These are phyloP conservation scores for Drosophila tropicalis DNA, from an alignment of 1,140 invertebrate species.

Conservation along the genomic window DNA sequence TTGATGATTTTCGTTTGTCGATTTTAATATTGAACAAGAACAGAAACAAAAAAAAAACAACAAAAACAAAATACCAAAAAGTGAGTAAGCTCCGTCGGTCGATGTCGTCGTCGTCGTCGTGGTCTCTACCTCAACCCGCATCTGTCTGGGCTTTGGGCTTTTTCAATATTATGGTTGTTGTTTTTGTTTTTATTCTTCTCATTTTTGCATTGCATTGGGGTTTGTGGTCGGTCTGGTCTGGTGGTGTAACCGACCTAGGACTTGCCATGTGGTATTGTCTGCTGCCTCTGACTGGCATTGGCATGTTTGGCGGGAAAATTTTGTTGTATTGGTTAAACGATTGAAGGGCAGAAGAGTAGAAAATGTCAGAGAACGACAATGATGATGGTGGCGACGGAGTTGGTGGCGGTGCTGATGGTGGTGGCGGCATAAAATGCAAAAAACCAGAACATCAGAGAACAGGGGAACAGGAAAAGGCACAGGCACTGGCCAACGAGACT, in stretches of 20 bases:
- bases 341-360: neutral
- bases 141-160: slow-evolving; percentile 40
- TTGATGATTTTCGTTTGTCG: slow-evolving; percentile 62
- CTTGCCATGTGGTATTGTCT: slow-evolving; percentile 80
- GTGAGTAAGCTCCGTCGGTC: slow-evolving; percentile 20
- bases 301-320: slow-evolving; percentile 72
- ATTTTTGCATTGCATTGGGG: slow-evolving; percentile 25
- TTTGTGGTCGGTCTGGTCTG: slow-evolving; percentile 31
- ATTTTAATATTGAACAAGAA: slow-evolving; percentile 70
- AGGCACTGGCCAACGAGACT: slow-evolving; percentile 26
- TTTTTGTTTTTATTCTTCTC: neutral
- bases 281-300: slow-evolving; percentile 42
- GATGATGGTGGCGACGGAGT: slow-evolving; percentile 43
- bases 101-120: slow-evolving; percentile 12
- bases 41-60: slow-evolving; percentile 28
- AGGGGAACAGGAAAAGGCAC: slow-evolving; percentile 63
- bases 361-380: slow-evolving; percentile 18
- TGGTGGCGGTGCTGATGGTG: slow-evolving; percentile 17
- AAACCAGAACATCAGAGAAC: slow-evolving; percentile 65
- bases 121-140: slow-evolving; percentile 31
- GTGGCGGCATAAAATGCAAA: slow-evolving; percentile 61
- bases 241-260: slow-evolving; percentile 81
- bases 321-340: slow-evolving; percentile 19
- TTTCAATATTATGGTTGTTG: neutral
- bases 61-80: slow-evolving; percentile 11